Evolutionary conservation across 2,113 vertebrate species (phyloP), one percentile per base, ranked within the genome.

Genomic region (Poecile atricapillus): DNA sequence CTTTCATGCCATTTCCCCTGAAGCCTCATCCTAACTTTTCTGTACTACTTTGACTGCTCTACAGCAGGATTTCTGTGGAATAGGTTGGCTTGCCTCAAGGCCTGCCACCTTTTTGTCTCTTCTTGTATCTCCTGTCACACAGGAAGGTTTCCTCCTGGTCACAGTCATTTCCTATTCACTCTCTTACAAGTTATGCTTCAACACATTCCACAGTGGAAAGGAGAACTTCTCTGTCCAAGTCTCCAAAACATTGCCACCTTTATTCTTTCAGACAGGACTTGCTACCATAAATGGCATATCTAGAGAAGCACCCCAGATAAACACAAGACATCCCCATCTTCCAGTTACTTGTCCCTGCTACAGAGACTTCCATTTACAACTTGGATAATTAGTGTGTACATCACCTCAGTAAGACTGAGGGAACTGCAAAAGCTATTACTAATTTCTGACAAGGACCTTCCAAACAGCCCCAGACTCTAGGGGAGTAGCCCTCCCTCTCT

Each of bases 291-390:
- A 75, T 4, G 59, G 28, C n/a, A 15, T 9, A 58, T 28, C n/a
- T 31, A 67, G 47, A 93, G 75, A 87, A 90, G 46, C 37, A 94
- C 30, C 15, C 23, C 47, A 89, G 87, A 67, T 12, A 65, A 86
- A 83, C 30, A 35, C 16, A 43, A 35, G 14, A 70, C 25, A 84
- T 12, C 39, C 9, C 41, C 9, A 37, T 50, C n/a, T 47, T 82
- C 52, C 33, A 50, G 13, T 24, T 83, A 74, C 39, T 62, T 60
- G 69, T 39, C 35, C 49, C 27, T 60, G 49, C 75, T 65, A 33
- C 0, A 2, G 19, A 82, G 27, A 35, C 15, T 53, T 81, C 33
- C 0, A 11, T 81, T 89, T 68, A 60, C 35, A 44, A 14, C 31
- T 23, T 25, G 10, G n/a, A 14, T n/a, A 79, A 76, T 31, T 20